Base-by-base conservation (phyloP, 2,113 vertebrate species). In the Smithornis capensis region DNA sequence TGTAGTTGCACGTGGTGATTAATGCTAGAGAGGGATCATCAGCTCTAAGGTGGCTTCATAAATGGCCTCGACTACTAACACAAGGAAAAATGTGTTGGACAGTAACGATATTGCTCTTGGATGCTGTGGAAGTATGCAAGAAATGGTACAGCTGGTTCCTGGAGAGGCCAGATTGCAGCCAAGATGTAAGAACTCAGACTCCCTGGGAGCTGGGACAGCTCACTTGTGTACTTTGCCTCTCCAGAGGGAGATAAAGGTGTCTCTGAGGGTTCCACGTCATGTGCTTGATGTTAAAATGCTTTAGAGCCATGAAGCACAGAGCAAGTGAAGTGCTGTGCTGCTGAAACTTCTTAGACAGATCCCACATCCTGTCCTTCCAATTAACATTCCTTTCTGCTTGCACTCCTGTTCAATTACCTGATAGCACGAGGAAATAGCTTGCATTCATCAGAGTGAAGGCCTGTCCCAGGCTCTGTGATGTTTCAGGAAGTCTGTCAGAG, bases 151-250 rank as follows among this genome's bases (percentile, higher is more conserved):
- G 90, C 73, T 86, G 69, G 35, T 75, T 92, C 88, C 57, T 89
- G 73, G 76, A 87, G 68, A 88, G 89, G 53, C 0, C 1, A 92
- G 56, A 29, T 17, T 38, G 45, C 60, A 93, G 93, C 80, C 64
- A 69, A 81, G 90, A 38, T 14, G 31, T 12, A 42, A 82, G 71
- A 89, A 92, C 74, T 94, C 68, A 60, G 88, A 68, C 31, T 90
- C 52, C 83, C 95, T 65, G 79, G 70, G 56, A 60, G 82, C 75
- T 74, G 8, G 47, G 68, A 74, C 45, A 69, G 60, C 80, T 88
- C 47, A 31, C 38, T 92, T 94, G 74, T 87, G 78, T 92, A 55
- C 84, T 95, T 95, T 69, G 14, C 27, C 33, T 88, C 82, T 95
- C 85, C 64, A 67, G 91, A 1, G 44, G 55, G 71, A 95, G 91